Conservation (phyloP, 2,113 vertebrate species). For the Corvus cornix region DNA sequence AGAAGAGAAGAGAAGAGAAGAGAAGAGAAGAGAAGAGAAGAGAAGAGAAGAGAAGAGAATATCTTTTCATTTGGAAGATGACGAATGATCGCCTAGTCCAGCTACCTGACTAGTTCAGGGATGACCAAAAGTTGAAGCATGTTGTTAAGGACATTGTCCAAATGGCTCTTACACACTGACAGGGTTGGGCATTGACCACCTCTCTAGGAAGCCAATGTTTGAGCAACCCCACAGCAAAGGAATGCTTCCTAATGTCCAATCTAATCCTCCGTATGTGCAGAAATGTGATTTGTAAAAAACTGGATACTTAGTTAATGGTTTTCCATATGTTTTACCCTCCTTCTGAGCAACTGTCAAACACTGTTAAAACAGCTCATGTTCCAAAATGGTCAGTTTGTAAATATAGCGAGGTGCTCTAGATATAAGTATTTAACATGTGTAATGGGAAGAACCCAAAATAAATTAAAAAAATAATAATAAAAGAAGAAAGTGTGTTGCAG, state of each 20-base stretch:
- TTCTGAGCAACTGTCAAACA: background rate
- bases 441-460: background rate
- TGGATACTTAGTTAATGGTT: background rate
- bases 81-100: background rate
- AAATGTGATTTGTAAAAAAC: background rate
- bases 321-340: background rate
- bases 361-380: background rate
- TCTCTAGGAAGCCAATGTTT: background rate
- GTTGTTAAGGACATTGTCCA: background rate
- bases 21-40: background rate
- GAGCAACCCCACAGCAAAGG: background rate
- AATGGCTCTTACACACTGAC: background rate
- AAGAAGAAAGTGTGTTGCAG: background rate
- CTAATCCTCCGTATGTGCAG: background rate
- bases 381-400: background rate
- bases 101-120: background rate
- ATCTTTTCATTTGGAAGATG: background rate
- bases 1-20: background rate
- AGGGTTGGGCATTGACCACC: background rate
- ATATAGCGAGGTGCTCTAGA: background rate
- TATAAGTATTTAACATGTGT: background rate
- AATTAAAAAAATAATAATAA: background rate
- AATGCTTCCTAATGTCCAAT: background rate
- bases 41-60: background rate
- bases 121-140: background rate